A percentile compares a stretch with the other conserved stretches of the same genome.
Evolutionary conservation across 1,140 invertebrate species (phyloP).

Genomic region (Cecropterus lyciades): DNA sequence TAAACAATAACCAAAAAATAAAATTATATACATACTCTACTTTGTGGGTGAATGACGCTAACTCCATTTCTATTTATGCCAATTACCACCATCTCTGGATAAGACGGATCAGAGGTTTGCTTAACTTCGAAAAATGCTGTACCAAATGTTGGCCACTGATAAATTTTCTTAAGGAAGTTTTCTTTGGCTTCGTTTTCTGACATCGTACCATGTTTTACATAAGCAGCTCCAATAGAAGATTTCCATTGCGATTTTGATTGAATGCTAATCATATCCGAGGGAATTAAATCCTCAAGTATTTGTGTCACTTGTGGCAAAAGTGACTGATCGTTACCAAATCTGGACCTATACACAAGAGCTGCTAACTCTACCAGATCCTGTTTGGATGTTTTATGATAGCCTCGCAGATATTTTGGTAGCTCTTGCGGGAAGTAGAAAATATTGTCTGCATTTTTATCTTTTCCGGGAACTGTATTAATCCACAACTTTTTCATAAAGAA

Average conservation of each 20-base stretch:
- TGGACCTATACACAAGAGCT: constrained; percentile 92
- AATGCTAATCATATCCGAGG: constrained; percentile 90
- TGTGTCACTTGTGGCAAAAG: constrained; percentile 86
- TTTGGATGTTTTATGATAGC: constrained; percentile 93
- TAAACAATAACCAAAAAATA: too few relatives aligned
- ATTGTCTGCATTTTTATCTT: constrained; percentile 94
- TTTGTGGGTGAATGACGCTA: constrained; percentile 93
- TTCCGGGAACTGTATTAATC: constrained; percentile 95
- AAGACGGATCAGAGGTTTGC: constrained; percentile 92
- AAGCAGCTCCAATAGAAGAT: constrained; percentile 88
- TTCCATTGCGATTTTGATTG: constrained; percentile 94
- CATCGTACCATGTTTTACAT: constrained; percentile 86
- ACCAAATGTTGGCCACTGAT: constrained; percentile 95
- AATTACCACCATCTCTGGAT: constrained; percentile 93
- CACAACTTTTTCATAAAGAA: constrained; percentile 99
- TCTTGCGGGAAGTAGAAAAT: constrained; percentile 99
- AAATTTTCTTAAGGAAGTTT: constrained; percentile 92
- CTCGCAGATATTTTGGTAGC: constrained; percentile 95
- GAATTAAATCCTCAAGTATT: constrained; percentile 91
- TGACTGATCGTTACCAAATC: constrained; percentile 89
- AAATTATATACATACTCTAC: constrained; percentile 86
- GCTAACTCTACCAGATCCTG: constrained; percentile 92
- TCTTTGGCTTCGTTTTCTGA: constrained; percentile 91
- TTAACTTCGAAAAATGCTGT: constrained; percentile 98
- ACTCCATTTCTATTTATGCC: constrained; percentile 97